These are phyloP conservation scores for Invenusta paracnida DNA, from an alignment of 2,888 invertebrate species.

Conservation along the genomic window DNA sequence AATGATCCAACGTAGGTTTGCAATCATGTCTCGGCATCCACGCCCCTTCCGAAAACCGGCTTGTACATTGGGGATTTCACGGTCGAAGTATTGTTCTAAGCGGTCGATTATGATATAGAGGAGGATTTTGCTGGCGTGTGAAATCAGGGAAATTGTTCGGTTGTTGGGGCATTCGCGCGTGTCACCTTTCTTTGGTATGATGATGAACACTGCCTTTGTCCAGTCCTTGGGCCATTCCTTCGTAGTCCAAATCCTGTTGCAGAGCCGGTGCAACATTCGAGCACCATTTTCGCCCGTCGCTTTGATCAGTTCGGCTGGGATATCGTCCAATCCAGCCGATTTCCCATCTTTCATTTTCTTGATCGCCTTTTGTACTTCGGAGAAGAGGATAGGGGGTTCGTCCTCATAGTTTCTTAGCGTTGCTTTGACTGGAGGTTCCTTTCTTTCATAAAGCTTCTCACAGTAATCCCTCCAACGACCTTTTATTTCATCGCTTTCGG, in stretches of 20 bases:
- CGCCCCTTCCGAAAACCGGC: too few relatives aligned
- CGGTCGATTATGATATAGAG: not conserved
- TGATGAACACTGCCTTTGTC: not conserved
- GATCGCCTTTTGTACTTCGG: not conserved
- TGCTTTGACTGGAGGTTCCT: not conserved
- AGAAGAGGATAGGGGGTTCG: not conserved
- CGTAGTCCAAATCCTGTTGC: not conserved
- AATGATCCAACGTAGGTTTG: too few relatives aligned
- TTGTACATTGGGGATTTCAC: too few relatives aligned
- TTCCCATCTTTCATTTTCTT: not conserved
- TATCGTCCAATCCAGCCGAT: not conserved
- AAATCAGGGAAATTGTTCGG: slow-evolving; percentile 13
- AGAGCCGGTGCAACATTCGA: not conserved
- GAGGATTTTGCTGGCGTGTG: too few relatives aligned
- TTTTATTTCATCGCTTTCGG: not conserved
- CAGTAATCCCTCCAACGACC: slow-evolving; percentile 8
- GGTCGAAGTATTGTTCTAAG: not conserved
- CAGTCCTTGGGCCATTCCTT: slow-evolving; percentile 21
- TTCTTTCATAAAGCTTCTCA: not conserved
- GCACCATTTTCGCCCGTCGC: not conserved
- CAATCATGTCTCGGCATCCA: too few relatives aligned
- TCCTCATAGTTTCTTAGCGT: not conserved
- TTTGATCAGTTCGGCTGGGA: not conserved
- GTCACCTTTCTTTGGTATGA: slow-evolving; percentile 28
- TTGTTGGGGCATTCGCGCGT: not conserved